phyloP scores from a whole-genome alignment of 92 coral and sea anemone species.

The Epizoanthus ramosus region DNA sequence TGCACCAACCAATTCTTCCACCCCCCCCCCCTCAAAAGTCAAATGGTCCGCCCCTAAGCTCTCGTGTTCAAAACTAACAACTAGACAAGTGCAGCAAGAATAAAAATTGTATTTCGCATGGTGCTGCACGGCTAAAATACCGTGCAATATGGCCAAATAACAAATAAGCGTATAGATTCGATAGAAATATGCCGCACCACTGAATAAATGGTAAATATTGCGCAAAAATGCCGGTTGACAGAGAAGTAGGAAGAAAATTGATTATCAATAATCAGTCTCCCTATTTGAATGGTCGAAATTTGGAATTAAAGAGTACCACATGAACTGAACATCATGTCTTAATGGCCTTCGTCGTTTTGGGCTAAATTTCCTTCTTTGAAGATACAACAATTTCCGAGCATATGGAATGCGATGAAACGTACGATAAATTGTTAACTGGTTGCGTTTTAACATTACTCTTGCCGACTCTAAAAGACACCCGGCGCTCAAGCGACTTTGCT shows the following conservation, averaged over 20 bases:
- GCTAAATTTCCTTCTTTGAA: no score
- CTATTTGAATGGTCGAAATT: slow-evolving; percentile 16
- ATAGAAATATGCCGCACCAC: slow-evolving; percentile 14
- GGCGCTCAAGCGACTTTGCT: slow-evolving; percentile 36
- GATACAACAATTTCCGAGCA: no score
- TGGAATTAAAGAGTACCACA: slow-evolving; percentile 10
- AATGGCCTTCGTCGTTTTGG: no score
- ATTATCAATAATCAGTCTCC: slow-evolving; percentile 1
- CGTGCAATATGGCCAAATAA: background rate
- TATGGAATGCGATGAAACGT: slow-evolving; percentile 17
- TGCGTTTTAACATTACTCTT: slow-evolving; percentile 10
- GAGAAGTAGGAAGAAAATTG: background rate
- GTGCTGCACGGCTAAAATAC: no score
- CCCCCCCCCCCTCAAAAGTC: no score
- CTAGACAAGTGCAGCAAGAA: no score
- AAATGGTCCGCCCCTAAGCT: no score
- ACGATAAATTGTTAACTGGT: slow-evolving; percentile 15
- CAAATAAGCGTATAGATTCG: slow-evolving; percentile 14
- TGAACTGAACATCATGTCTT: no score
- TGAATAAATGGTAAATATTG: slow-evolving; percentile 9
- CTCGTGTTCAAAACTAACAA: no score
- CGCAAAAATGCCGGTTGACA: slow-evolving; percentile 9
- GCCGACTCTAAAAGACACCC: slow-evolving; percentile 22
- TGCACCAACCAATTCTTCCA: no score
- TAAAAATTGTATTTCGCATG: no score